Conservation (phyloP, 2,797 vertebrate genomes). For the Gallirallus australis region DNA sequence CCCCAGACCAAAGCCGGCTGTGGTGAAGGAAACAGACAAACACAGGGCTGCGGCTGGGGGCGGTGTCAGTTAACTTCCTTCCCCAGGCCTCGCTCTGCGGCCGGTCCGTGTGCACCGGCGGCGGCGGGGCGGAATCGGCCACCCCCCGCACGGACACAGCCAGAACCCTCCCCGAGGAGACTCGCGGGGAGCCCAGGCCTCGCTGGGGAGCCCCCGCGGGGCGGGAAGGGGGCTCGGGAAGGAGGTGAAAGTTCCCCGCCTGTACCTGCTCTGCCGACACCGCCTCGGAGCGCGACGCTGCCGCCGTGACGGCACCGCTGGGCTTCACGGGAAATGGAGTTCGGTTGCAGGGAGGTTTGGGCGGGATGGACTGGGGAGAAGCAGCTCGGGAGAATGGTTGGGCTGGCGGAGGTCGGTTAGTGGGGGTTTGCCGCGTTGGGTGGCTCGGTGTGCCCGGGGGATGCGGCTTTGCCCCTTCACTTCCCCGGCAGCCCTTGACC, state of each 20-base stretch:
- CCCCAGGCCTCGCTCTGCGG: neutral
- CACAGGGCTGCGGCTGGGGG: rapidly evolving
- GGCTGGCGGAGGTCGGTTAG: rapidly evolving
- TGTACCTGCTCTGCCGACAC: neutral
- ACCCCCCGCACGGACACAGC: neutral
- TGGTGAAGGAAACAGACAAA: no score
- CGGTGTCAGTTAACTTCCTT: neutral
- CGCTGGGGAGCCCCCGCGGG: neutral
- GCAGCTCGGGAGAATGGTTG: rapidly evolving
- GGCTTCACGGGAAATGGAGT: neutral
- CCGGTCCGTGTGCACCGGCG: rapidly evolving
- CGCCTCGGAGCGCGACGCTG: neutral
- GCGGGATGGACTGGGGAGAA: rapidly evolving
- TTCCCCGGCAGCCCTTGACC: rapidly evolving
- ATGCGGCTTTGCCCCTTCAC: neutral
- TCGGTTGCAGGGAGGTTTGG: rapidly evolving
- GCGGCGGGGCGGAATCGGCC: neutral
- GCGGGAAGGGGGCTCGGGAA: no score
- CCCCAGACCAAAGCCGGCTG: neutral
- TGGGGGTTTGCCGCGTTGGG: rapidly evolving
- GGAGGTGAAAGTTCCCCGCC: no score
- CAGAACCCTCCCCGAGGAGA: rapidly evolving
- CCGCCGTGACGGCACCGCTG: neutral
- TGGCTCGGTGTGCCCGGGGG: rapidly evolving
- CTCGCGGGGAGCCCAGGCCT: neutral